Conservation (phyloP, 2,888 invertebrate species). For the Eudemis profundana region DNA sequence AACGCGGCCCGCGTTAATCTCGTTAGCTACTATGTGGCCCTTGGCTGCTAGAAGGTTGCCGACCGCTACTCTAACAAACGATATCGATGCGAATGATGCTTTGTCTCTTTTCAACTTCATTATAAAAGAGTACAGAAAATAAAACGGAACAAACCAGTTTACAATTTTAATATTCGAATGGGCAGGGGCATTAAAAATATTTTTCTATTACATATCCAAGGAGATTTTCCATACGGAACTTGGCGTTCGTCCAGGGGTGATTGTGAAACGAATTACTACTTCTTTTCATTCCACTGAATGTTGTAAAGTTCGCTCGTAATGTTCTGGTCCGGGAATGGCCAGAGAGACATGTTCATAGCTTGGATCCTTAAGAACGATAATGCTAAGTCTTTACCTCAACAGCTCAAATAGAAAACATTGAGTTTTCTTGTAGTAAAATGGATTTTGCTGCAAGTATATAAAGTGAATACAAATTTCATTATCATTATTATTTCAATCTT, state of each 20-base stretch:
- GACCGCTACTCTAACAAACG: background rate
- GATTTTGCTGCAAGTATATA: no score
- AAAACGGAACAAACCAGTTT: constrained; percentile 2
- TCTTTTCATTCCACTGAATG: constrained; percentile 21
- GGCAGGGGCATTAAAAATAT: constrained; percentile 20
- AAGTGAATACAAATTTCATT: no score
- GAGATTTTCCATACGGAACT: constrained; percentile 10
- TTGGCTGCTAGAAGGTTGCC: no score
- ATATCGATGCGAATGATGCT: no score
- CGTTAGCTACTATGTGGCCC: no score
- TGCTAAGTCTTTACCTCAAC: no score
- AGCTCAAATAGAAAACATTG: no score
- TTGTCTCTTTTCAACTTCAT: background rate
- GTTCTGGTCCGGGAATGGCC: background rate
- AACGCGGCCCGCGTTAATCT: no score
- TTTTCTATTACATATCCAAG: constrained; percentile 15
- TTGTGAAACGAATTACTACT: constrained; percentile 28
- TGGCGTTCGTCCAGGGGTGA: constrained; percentile 17
- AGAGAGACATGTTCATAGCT: background rate
- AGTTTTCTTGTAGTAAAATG: no score
- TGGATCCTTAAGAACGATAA: no score
- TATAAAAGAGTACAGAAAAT: background rate
- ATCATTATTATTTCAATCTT: no score
- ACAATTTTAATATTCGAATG: constrained; percentile 13
- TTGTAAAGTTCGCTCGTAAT: constrained; percentile 5